phyloP scores from a whole-genome alignment of 2,797 vertebrate genomes.

The Jordanella pulchra region DNA sequence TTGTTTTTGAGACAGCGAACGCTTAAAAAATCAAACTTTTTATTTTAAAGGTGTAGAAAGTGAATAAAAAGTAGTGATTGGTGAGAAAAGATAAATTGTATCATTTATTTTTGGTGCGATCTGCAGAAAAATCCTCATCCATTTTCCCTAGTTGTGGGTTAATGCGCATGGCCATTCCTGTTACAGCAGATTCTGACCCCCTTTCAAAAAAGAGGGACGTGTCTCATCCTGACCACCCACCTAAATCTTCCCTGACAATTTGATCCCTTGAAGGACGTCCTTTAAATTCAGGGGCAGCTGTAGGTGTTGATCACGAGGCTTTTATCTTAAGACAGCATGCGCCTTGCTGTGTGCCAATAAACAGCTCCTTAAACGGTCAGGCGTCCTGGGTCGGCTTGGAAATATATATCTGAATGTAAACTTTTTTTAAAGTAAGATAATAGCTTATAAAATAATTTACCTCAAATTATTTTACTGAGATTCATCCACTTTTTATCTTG shows the following conservation, averaged over 20 bases:
- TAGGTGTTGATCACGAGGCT: neutral
- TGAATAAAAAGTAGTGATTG: neutral
- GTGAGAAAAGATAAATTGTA: neutral
- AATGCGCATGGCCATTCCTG: conserved; percentile 32
- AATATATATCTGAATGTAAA: conserved; percentile 9
- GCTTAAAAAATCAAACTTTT: neutral
- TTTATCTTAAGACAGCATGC: conserved; percentile 13
- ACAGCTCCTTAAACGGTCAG: neutral
- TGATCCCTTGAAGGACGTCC: conserved; percentile 25
- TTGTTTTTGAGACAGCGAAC: conserved; percentile 8
- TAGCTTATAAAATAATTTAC: neutral
- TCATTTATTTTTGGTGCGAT: neutral
- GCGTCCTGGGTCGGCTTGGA: neutral
- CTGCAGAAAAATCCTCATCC: conserved; percentile 35
- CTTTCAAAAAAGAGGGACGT: conserved; percentile 34
- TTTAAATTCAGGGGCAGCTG: conserved; percentile 15
- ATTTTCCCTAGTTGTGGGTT: conserved; percentile 33
- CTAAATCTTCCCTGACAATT: conserved; percentile 24
- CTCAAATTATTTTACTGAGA: conserved; percentile 18
- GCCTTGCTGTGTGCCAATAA: conserved; percentile 31
- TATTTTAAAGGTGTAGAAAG: conserved; percentile 1
- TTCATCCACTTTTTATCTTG: conserved; percentile 53
- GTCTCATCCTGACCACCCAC: conserved; percentile 23
- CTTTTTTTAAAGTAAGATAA: conserved; percentile 1
- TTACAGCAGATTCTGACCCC: conserved; percentile 14